phyloP scores from a whole-genome alignment of 2,888 invertebrate species.

The Dione vanillae region DNA sequence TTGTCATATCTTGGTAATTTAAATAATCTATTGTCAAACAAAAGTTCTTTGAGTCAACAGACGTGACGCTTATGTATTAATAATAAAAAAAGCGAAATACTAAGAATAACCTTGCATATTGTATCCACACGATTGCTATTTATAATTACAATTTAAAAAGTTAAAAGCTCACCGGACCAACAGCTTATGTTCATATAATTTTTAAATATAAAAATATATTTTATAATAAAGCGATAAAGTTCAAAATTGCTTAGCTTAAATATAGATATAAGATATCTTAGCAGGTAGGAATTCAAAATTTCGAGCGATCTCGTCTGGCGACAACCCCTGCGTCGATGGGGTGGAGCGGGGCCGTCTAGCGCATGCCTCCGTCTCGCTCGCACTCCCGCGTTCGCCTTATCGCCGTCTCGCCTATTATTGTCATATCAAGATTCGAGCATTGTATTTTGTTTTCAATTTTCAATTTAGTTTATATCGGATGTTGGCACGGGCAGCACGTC shows the following conservation, averaged over 20 bases:
- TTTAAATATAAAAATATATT: constrained; percentile 51
- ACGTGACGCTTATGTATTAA: constrained; percentile 57
- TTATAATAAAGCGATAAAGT: constrained; percentile 58
- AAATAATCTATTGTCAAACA: constrained; percentile 2
- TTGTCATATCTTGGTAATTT: no score
- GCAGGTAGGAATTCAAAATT: constrained; percentile 78
- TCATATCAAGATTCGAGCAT: constrained; percentile 83
- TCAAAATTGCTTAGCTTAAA: constrained; percentile 56
- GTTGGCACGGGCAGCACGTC: constrained; percentile 80
- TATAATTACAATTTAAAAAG: constrained; percentile 73
- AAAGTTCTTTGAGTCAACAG: constrained; percentile 69
- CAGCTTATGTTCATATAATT: constrained; percentile 57
- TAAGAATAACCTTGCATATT: constrained; percentile 77
- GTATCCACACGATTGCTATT: constrained; percentile 80
- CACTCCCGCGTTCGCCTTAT: constrained; percentile 59
- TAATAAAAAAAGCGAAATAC: constrained; percentile 68
- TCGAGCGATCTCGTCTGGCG: constrained; percentile 78
- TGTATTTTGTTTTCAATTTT: constrained; percentile 84
- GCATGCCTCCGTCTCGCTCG: constrained; percentile 61
- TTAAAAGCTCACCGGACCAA: constrained; percentile 54
- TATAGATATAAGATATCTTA: constrained; percentile 58
- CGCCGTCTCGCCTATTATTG: constrained; percentile 82
- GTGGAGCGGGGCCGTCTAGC: constrained; percentile 77
- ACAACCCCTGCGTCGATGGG: constrained; percentile 81
- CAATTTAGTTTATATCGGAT: constrained; percentile 84